Conservation (phyloP, 1,140 invertebrate species). For the Drosophila erecta region DNA sequence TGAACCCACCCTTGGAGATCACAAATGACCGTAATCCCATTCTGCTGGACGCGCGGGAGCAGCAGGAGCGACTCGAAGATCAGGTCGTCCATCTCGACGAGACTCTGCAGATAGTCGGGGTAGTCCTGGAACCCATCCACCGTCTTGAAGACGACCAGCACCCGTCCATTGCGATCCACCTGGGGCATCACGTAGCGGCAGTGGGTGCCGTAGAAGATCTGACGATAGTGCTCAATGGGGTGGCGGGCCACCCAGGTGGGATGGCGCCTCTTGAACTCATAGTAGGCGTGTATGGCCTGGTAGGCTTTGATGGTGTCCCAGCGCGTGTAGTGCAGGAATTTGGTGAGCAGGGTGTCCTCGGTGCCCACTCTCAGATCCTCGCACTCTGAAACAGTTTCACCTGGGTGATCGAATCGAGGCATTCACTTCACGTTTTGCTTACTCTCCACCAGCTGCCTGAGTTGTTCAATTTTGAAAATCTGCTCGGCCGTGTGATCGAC, state of each 20-base stretch:
- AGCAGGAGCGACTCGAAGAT: slow-evolving; percentile 77
- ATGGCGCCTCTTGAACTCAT: slow-evolving; percentile 72
- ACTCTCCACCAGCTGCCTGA: slow-evolving; percentile 69
- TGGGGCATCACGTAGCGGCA: slow-evolving; percentile 75
- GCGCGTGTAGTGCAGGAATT: slow-evolving; percentile 64
- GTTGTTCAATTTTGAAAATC: slow-evolving; percentile 64
- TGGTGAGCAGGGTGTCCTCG: slow-evolving; percentile 72
- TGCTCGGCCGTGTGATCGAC: slow-evolving; percentile 53
- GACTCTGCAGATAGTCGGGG: slow-evolving; percentile 70
- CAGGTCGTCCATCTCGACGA: slow-evolving; percentile 81
- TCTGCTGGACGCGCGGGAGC: slow-evolving; percentile 67
- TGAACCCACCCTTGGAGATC: slow-evolving; percentile 69
- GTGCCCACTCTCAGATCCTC: slow-evolving; percentile 64
- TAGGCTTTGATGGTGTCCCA: slow-evolving; percentile 74
- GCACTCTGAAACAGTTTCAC: slow-evolving; percentile 38
- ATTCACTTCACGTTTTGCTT: slow-evolving; percentile 24
- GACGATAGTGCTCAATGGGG: slow-evolving; percentile 59
- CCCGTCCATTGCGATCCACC: slow-evolving; percentile 68
- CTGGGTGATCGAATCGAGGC: too few relatives aligned
- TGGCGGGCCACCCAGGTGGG: slow-evolving; percentile 77
- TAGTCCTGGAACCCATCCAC: slow-evolving; percentile 75
- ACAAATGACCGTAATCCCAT: slow-evolving; percentile 78
- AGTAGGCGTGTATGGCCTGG: slow-evolving; percentile 71
- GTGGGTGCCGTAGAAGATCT: slow-evolving; percentile 60
- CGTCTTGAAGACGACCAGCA: slow-evolving; percentile 73